Percentiles rank a stretch among this genome's conserved stretches.
Conservation (phyloP, 2,113 vertebrate species). For the Neomonachus schauinslandi region DNA sequence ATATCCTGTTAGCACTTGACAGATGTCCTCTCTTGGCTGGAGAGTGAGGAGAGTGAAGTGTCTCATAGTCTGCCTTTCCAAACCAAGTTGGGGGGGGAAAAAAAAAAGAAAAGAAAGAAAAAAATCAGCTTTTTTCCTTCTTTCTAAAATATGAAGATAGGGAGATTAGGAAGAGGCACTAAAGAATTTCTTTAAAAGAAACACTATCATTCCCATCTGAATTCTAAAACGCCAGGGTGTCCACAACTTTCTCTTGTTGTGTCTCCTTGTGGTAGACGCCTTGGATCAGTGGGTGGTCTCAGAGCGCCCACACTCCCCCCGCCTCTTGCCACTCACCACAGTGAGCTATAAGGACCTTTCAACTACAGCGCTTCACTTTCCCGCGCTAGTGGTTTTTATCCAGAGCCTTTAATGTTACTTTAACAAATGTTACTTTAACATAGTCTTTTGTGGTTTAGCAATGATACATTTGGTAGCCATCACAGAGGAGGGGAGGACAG, state of each 20-base stretch:
- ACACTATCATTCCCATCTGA: slow-evolving; percentile 43
- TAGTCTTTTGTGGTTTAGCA: slow-evolving; percentile 89
- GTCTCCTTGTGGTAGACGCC: slow-evolving; percentile 70
- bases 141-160: slow-evolving; percentile 53
- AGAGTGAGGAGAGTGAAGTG: slow-evolving; percentile 17
- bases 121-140: neutral
- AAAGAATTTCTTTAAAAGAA: slow-evolving; percentile 58
- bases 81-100: neutral
- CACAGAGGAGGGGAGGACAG: slow-evolving; percentile 75
- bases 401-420: slow-evolving; percentile 86
- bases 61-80: slow-evolving; percentile 61
- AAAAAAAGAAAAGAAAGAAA: neutral
- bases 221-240: slow-evolving; percentile 44
- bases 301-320: slow-evolving; percentile 73
- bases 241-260: slow-evolving; percentile 63
- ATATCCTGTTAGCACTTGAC: slow-evolving; percentile 60
- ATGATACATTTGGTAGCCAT: slow-evolving; percentile 88
- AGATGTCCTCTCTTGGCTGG: slow-evolving; percentile 55
- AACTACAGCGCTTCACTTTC: slow-evolving; percentile 79
- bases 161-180: slow-evolving; percentile 27
- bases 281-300: slow-evolving; percentile 84
- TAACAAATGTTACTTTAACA: slow-evolving; percentile 89
- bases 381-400: slow-evolving; percentile 84
- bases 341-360: slow-evolving; percentile 83
- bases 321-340: slow-evolving; percentile 82